Evolutionary conservation across 2,888 invertebrate species (phyloP), one percentile per base, ranked within the genome.

Genomic region (Oasisia sp.): DNA sequence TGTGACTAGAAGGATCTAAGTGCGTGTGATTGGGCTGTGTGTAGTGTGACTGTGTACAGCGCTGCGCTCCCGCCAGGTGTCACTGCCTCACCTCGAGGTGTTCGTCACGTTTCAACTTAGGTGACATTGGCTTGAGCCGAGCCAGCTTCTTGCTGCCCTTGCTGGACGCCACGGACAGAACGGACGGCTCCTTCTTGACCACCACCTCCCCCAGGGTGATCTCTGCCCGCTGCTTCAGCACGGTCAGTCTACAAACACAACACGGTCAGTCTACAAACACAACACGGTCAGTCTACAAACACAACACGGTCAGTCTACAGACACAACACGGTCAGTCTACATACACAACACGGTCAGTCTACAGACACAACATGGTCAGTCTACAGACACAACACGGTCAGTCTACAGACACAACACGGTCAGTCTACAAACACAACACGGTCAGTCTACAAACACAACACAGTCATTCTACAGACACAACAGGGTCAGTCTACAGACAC

Each of bases 21-120:
- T 38, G 38, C 27, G n/a, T 74, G 74, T 74, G 19, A 74, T n/a
- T 74, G 27, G 50, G 50, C 1, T 74, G 74, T 19, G 27, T 74
- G 74, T 50, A 50, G 1, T 0, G 19, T n/a, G n/a, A n/a, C n/a
- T n/a, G n/a, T n/a, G n/a, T n/a, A n/a, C n/a, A n/a, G n/a, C n/a
- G 27, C 7, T 27, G 74, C 27, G 7, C 27, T 74, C 27, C 27
- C 7, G 27, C 1, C 74, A 74, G n/a, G 27, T 74, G 74, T 27
- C 74, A 74, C 27, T 4, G n/a, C 32, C 74, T 50, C 91, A 92
- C 90, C 91, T 91, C 74, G 8, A 92, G 38, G 12, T 91, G 94
- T 92, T 95, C 95, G 93, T 95, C 95, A 91, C 94, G 94, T 93
- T 95, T 94, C 12, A 95, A 92, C 93, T 95, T 95, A 7, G 95